These are phyloP conservation scores for Sebastes hubbsi DNA, from an alignment of 2,797 vertebrate species.

Conservation along the genomic window DNA sequence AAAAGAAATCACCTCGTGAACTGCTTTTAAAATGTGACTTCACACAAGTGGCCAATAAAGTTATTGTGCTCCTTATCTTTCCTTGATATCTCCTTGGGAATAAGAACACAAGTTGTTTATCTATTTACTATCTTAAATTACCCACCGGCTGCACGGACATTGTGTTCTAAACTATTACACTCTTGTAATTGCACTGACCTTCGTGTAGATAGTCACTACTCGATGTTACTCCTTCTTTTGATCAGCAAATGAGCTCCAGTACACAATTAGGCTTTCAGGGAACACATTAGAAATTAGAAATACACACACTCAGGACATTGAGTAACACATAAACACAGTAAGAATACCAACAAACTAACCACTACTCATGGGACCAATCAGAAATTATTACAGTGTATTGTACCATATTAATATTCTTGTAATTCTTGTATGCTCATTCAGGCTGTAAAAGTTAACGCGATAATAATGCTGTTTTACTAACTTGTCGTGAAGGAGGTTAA, in stretches of 20 bases:
- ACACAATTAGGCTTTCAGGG: constrained; percentile 36
- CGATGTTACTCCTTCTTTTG: constrained; percentile 24
- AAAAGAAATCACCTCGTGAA: not conserved
- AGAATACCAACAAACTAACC: not conserved
- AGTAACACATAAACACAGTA: not conserved
- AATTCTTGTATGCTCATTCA: not conserved
- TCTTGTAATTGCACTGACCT: constrained; percentile 45
- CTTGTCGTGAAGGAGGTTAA: too few relatives aligned
- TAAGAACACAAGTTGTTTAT: constrained; percentile 4
- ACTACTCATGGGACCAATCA: not conserved
- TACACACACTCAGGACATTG: not conserved
- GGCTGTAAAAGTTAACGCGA: too few relatives aligned
- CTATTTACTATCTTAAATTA: constrained; percentile 14
- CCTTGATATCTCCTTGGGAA: not conserved
- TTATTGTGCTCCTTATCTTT: not conserved
- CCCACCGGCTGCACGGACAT: not conserved
- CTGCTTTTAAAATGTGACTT: not conserved
- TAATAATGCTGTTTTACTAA: rapidly evolving
- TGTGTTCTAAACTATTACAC: constrained; percentile 4
- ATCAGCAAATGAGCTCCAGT: constrained; percentile 47
- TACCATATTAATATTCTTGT: not conserved
- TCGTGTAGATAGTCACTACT: constrained; percentile 53
- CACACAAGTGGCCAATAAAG: not conserved
- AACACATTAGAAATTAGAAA: not conserved
- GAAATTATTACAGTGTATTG: not conserved